These are phyloP conservation scores for Microvelia longipes DNA, from an alignment of 1,140 invertebrate species.

Conservation along the genomic window DNA sequence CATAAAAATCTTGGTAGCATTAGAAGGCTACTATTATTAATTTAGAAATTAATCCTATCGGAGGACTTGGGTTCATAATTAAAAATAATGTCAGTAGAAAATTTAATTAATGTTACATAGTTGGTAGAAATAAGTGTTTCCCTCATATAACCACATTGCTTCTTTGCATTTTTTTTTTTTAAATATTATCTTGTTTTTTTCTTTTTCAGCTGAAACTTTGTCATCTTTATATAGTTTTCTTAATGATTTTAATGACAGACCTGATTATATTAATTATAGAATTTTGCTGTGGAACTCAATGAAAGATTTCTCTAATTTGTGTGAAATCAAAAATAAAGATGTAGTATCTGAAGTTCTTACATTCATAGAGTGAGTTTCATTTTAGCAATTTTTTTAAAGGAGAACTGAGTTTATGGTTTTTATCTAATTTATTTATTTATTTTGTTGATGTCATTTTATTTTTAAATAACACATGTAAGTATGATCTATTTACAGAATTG, in stretches of 20 bases:
- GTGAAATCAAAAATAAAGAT: conserved; percentile 62
- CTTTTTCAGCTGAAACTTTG: too few species aligned
- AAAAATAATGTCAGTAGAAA: too few species aligned
- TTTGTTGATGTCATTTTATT: conserved; percentile 1
- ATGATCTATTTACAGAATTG: conserved; percentile 24
- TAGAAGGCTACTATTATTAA: too few species aligned
- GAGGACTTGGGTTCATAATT: too few species aligned
- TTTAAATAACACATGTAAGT: conserved; percentile 6
- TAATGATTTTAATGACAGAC: conserved; percentile 33
- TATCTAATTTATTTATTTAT: background rate
- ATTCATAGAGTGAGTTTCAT: conserved; percentile 49
- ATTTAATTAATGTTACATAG: too few species aligned
- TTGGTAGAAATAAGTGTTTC: too few species aligned
- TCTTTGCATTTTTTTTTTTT: too few species aligned
- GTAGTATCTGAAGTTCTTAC: conserved; percentile 58
- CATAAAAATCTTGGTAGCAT: too few species aligned
- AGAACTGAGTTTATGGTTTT: background rate
- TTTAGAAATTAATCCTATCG: too few species aligned
- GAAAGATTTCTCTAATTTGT: conserved; percentile 49
- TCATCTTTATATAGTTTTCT: conserved; percentile 10
- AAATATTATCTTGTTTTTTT: too few species aligned
- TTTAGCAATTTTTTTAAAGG: background rate
- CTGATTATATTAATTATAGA: conserved; percentile 58
- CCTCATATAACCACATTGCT: too few species aligned
- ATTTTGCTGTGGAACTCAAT: conserved; percentile 66